Evolutionary conservation across 2,797 vertebrate species (phyloP).

Genomic region (Masticophis lateralis): DNA sequence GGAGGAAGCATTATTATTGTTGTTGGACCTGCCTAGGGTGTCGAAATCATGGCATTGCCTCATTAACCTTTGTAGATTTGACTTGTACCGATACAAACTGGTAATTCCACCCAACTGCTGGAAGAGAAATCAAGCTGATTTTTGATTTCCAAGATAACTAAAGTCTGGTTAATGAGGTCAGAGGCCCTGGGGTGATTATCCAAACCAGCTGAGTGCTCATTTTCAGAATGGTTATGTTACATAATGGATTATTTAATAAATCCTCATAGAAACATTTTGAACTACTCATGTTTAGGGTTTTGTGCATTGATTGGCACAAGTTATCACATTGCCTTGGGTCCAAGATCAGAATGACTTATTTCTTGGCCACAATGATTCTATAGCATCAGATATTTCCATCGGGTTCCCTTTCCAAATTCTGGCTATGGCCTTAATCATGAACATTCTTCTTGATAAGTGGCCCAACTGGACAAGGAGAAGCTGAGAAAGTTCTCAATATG

Average conservation of each 20-base stretch:
- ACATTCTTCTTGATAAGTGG: neutral
- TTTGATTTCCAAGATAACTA: neutral
- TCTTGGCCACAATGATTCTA: neutral
- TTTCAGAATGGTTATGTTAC: neutral
- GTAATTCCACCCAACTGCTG: neutral
- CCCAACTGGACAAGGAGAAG: neutral
- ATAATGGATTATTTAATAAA: neutral
- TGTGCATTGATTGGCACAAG: neutral
- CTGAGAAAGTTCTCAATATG: neutral
- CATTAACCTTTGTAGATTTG: neutral
- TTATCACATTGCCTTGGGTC: neutral
- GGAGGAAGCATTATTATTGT: neutral
- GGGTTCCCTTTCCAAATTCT: neutral
- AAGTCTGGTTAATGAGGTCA: neutral
- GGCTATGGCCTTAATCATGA: neutral
- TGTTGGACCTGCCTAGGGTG: neutral
- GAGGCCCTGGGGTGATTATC: neutral
- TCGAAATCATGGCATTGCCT: neutral
- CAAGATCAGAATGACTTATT: neutral
- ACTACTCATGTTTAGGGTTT: neutral
- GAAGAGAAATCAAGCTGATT: neutral
- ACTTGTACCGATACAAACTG: neutral
- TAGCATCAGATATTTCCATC: neutral
- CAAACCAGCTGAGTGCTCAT: neutral
- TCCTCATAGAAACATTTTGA: neutral